Evolutionary conservation across 2,113 vertebrate genomes (phyloP).

Genomic region (Fukomys damarensis): DNA sequence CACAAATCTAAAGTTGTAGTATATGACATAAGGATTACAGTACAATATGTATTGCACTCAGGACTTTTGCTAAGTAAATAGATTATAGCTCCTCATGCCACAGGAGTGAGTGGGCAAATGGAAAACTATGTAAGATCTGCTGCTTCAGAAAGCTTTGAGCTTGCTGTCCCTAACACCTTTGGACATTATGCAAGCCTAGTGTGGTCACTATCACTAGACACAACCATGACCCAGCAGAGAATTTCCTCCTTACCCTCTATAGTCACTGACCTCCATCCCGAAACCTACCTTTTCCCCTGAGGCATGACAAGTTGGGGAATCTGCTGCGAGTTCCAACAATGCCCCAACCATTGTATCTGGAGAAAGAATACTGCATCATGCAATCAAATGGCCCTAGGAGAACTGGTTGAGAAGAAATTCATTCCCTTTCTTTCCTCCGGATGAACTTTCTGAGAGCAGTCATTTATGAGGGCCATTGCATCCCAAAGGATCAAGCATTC

Average conservation of each 20-base stretch:
- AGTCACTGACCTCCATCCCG: not conserved
- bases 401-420: not conserved
- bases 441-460: not conserved
- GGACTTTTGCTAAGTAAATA: not conserved
- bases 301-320: not conserved
- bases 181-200: not conserved
- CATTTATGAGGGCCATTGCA: rapidly evolving
- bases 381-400: not conserved
- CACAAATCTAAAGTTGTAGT: not conserved
- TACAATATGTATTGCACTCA: not conserved
- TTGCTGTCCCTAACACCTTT: not conserved
- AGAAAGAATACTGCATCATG: not conserved
- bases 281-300: not conserved
- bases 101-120: not conserved
- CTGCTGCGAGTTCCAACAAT: not conserved
- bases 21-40: not conserved
- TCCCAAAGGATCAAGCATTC: too few species aligned
- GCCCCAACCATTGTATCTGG: not conserved
- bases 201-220: not conserved
- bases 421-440: not conserved
- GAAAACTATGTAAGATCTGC: not conserved
- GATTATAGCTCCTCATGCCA: not conserved
- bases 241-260: not conserved
- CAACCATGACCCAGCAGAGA: not conserved
- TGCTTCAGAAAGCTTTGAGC: not conserved